A percentile compares a stretch with the other conserved stretches of the same genome.
Conservation (phyloP, 2,113 vertebrate genomes). For the Bungarus multicinctus region DNA sequence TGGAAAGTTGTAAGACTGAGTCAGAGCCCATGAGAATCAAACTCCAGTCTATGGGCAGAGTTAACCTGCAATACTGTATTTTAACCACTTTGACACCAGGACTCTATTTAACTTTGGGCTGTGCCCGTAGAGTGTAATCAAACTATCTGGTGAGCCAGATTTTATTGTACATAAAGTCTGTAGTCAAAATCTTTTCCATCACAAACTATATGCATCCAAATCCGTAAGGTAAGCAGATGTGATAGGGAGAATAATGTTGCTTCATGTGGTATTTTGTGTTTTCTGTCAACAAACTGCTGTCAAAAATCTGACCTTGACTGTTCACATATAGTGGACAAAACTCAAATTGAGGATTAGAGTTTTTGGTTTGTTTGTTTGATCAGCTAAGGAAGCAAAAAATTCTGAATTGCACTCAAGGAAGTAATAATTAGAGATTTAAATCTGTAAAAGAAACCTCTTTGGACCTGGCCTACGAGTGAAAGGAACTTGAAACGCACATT, state of each 20-base stretch:
- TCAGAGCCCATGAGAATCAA: too few species aligned
- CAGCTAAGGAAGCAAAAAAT: neutral
- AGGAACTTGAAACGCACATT: neutral
- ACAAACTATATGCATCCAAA: neutral
- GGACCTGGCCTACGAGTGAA: neutral
- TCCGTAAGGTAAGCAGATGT: neutral
- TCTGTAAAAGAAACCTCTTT: neutral
- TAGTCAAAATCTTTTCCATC: neutral
- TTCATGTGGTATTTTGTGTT: neutral
- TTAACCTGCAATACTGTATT: too few species aligned
- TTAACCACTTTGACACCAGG: too few species aligned
- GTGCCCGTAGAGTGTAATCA: neutral
- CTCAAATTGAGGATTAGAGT: neutral
- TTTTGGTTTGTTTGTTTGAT: neutral
- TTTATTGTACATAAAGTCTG: neutral
- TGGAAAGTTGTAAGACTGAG: too few species aligned
- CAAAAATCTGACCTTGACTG: neutral
- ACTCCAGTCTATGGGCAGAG: too few species aligned
- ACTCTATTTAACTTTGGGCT: neutral
- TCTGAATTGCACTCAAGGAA: neutral
- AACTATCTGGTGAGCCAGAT: neutral
- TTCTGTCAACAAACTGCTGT: conserved; percentile 11
- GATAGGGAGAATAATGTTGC: neutral
- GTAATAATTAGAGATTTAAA: neutral
- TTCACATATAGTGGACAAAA: neutral